These are phyloP conservation scores for Passerina amoena DNA, from an alignment of 2,113 vertebrate species.

Conservation along the genomic window DNA sequence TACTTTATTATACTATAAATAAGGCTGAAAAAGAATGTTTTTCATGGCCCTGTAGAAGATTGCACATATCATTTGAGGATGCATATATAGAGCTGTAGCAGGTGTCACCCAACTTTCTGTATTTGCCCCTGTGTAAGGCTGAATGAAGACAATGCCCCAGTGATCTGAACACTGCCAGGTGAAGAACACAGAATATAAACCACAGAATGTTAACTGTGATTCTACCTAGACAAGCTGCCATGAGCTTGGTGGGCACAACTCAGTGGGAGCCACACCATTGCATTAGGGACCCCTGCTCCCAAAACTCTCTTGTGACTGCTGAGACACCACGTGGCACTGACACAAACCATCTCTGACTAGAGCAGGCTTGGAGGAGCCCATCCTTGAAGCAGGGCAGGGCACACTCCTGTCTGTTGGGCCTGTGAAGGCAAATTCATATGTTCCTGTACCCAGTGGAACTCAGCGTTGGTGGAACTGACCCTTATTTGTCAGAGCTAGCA, in stretches of 20 bases:
- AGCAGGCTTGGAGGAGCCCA: not conserved
- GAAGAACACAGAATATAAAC: not conserved
- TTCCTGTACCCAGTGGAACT: not conserved
- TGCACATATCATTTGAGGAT: conserved; percentile 33
- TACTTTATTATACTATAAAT: conserved; percentile 33
- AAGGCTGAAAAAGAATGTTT: conserved; percentile 19
- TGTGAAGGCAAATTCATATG: not conserved
- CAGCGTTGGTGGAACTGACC: not conserved
- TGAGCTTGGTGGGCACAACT: not conserved
- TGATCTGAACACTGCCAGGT: not conserved
- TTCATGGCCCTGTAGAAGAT: conserved; percentile 56
- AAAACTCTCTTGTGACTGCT: not conserved
- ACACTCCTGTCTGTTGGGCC: not conserved
- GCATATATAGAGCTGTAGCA: not conserved
- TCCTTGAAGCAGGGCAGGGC: not conserved
- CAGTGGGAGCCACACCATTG: not conserved
- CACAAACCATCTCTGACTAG: not conserved
- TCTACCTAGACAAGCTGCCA: not conserved
- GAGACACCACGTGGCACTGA: not conserved
- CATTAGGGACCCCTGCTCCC: not conserved
- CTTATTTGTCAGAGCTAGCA: not conserved
- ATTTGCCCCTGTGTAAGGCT: not conserved
- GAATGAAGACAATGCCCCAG: not conserved
- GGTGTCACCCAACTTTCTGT: not conserved
- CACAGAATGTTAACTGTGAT: not conserved